Base-by-base conservation (phyloP, 2,888 invertebrate genomes). In the Cheilosia variabilis region DNA sequence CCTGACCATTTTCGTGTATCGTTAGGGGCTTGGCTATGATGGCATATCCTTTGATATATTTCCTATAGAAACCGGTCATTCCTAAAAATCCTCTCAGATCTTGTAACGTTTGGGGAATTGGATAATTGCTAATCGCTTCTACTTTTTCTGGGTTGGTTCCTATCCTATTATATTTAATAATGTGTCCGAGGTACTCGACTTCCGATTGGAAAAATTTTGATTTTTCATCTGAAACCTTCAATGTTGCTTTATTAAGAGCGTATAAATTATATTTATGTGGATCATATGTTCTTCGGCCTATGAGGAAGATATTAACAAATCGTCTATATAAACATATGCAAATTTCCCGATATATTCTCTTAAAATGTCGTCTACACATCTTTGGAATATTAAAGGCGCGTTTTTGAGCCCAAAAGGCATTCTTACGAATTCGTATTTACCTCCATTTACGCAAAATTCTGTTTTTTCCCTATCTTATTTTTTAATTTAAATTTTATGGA, bases 401-500 rank as follows among this genome's bases (percentile, higher is more conserved):
- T 34, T 34, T 34, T 34, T 34, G 34, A 34, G 34, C 34, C 34
- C 34, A 34, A 34, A 34, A 34, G 3, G 34, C 9, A 34, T 34
- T 34, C 34, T 34, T 34, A 34, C 34, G 34, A 65, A 86, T 62
- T 80, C 76, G 57, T 80, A 86, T 60, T 80, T 86, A 27, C 71
- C 79, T 19, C 63, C 75, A 58, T 80, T 76, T 41, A 76, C 60
- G 17, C 60, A 58, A 37, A 86, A 84, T 45, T 76, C 87, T 24
- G 81, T 82, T 77, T 82, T 77, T 62, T 52, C 52, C 34, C 60
- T 53, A 41, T 73, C 77, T 58, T 45, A 17, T 60, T 72, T 47
- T 63, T 79, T 75, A 24, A 81, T 57, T 45, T 57, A 15, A 17
- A 76, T 65, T 45, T 66, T 58, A 31, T 66, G 55, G 17, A 76